Conservation (phyloP, 2,113 vertebrate species). For the Corythoichthys haematopterus region DNA sequence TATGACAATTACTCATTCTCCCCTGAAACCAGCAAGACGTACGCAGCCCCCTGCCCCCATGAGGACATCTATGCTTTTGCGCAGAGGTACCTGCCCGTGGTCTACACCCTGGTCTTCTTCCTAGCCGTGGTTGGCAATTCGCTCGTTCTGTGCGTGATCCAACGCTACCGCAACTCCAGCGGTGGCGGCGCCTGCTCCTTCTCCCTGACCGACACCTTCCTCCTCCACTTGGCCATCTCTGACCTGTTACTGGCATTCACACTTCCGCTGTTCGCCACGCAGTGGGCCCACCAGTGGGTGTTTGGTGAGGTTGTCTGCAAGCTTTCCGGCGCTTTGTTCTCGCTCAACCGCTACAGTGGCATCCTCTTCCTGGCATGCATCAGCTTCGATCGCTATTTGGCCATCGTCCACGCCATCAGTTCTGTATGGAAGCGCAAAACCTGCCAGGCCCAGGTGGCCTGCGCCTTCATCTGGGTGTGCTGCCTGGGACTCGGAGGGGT, state of each 20-base stretch:
- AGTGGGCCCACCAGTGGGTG: constrained; percentile 71
- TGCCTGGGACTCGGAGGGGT: constrained; percentile 65
- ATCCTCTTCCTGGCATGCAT: constrained; percentile 79
- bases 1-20: not conserved
- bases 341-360: constrained; percentile 75
- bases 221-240: constrained; percentile 83
- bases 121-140: constrained; percentile 77
- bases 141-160: constrained; percentile 78
- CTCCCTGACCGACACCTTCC: constrained; percentile 80
- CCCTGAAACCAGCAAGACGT: rapidly evolving
- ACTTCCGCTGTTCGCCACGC: constrained; percentile 77
- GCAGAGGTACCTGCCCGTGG: constrained; percentile 49
- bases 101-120: constrained; percentile 68
- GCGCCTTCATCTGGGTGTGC: constrained; percentile 65
- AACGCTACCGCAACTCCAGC: constrained; percentile 62
- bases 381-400: constrained; percentile 79
- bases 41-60: constrained; percentile 42
- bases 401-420: constrained; percentile 72
- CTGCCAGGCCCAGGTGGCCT: constrained; percentile 68
- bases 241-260: constrained; percentile 81
- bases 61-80: constrained; percentile 47
- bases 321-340: constrained; percentile 70
- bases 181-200: constrained; percentile 62
- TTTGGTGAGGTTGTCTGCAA: constrained; percentile 72
- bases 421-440: constrained; percentile 65